A percentile compares a stretch with the other conserved stretches of the same genome.
phyloP scores from a whole-genome alignment of 2,888 invertebrate genomes.

The Lydus trimaculatus region DNA sequence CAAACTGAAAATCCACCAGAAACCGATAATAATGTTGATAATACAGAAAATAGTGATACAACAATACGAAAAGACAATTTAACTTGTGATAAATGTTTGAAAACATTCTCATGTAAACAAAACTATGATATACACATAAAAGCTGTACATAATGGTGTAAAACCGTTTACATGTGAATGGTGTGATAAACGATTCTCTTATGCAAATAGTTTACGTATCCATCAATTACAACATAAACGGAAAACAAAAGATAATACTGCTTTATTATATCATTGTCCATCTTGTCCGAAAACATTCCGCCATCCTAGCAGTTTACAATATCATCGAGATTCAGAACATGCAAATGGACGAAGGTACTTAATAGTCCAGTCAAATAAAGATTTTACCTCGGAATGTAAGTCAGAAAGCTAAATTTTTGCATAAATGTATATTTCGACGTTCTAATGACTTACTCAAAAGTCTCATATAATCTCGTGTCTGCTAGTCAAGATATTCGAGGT shows the following conservation, averaged over 20 bases:
- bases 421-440: too few species aligned
- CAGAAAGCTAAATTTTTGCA: too few species aligned
- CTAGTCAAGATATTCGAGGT: too few species aligned
- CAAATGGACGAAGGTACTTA: constrained; percentile 41
- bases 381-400: too few species aligned
- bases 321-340: constrained; percentile 71
- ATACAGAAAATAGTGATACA: not conserved
- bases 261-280: constrained; percentile 69
- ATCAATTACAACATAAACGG: constrained; percentile 62
- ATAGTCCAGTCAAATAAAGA: too few species aligned
- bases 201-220: constrained; percentile 67
- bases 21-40: not conserved
- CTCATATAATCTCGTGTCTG: too few species aligned
- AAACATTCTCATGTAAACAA: constrained; percentile 67
- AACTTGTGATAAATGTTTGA: constrained; percentile 67
- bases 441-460: too few species aligned
- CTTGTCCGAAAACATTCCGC: constrained; percentile 63
- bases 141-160: constrained; percentile 67
- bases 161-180: constrained; percentile 65
- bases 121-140: constrained; percentile 68
- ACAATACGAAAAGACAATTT: constrained; percentile 19
- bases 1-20: not conserved
- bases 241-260: constrained; percentile 29
- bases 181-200: constrained; percentile 70
- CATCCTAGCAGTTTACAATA: constrained; percentile 79